Percentiles rank a stretch among this genome's conserved stretches.
Evolutionary conservation across 2,888 invertebrate genomes (phyloP).

Genomic region (Drosophila kuntzei): DNA sequence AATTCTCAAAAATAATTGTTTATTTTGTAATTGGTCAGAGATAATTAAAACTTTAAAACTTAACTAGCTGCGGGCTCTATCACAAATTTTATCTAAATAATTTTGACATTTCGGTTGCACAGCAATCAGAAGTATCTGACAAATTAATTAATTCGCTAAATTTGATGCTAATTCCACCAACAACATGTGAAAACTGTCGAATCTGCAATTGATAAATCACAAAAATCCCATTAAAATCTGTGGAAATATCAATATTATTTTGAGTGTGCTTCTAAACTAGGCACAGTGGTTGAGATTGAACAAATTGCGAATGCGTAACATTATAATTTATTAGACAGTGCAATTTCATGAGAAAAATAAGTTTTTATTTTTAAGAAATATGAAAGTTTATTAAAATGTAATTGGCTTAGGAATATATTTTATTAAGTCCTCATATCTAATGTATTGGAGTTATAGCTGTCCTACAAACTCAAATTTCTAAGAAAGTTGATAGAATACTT

Average conservation of each 20-base stretch:
- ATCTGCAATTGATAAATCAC: not conserved
- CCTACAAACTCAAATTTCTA: no score
- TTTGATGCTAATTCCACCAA: not conserved
- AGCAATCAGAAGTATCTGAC: not conserved
- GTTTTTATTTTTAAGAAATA: no score
- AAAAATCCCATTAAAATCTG: not conserved
- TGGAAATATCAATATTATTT: constrained; percentile 1
- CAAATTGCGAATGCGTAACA: no score
- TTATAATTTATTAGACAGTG: no score
- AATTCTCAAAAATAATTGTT: constrained; percentile 46
- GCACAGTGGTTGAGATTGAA: not conserved
- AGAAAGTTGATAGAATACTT: no score
- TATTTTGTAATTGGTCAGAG: constrained; percentile 34
- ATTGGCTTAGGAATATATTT: no score
- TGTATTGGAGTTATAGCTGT: no score
- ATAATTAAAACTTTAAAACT: constrained; percentile 29
- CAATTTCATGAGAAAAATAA: no score
- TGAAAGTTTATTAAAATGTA: no score
- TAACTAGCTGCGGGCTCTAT: not conserved
- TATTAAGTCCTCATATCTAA: no score
- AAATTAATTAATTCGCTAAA: constrained; percentile 19
- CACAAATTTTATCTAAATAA: not conserved
- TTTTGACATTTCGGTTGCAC: no score
- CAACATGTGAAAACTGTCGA: not conserved
- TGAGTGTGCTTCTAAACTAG: not conserved